Percentiles rank a stretch among this genome's conserved stretches.
These are phyloP conservation scores for Dasysyrphus albostriatus DNA, from an alignment of 2,888 invertebrate species.

Conservation along the genomic window DNA sequence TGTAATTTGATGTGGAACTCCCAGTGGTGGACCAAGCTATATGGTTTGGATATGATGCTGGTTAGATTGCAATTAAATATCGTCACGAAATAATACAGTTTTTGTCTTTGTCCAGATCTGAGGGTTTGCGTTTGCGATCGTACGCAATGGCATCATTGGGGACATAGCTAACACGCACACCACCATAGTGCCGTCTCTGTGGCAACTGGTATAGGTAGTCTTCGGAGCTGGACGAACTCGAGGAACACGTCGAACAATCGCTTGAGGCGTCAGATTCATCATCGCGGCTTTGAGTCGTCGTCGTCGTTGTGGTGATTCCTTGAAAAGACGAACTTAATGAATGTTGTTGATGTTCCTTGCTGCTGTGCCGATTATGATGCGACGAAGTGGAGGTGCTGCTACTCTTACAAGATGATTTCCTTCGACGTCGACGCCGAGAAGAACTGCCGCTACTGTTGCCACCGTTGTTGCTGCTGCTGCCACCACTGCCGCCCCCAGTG, in stretches of 20 bases:
- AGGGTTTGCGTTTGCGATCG: slow-evolving; percentile 88
- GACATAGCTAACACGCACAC: slow-evolving; percentile 95
- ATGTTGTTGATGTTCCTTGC: slow-evolving; percentile 80
- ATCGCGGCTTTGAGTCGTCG: slow-evolving; percentile 68
- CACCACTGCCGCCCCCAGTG: slow-evolving; percentile 78
- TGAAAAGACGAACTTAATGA: slow-evolving; percentile 82
- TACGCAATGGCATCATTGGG: slow-evolving; percentile 95
- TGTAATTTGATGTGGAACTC: slow-evolving; percentile 54
- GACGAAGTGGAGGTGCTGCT: slow-evolving; percentile 80
- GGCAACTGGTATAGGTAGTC: slow-evolving; percentile 94
- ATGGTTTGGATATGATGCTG: slow-evolving; percentile 56
- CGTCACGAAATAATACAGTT: slow-evolving; percentile 95
- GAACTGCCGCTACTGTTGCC: slow-evolving; percentile 78
- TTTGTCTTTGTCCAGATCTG: slow-evolving; percentile 87
- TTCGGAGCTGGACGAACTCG: slow-evolving; percentile 93
- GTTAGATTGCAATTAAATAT: slow-evolving; percentile 76
- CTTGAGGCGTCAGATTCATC: slow-evolving; percentile 89
- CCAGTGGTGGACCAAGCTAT: slow-evolving; percentile 28
- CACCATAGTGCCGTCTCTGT: slow-evolving; percentile 92
- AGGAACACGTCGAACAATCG: slow-evolving; percentile 96
- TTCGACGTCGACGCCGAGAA: slow-evolving; percentile 81
- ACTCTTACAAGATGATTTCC: slow-evolving; percentile 81
- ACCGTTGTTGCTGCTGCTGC: slow-evolving; percentile 59
- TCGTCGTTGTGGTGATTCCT: slow-evolving; percentile 76
- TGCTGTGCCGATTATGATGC: slow-evolving; percentile 79